A percentile compares a stretch with the other conserved stretches of the same genome.
Evolutionary conservation across 2,797 vertebrate species (phyloP).

Genomic region (Euphonia xanthogaster): DNA sequence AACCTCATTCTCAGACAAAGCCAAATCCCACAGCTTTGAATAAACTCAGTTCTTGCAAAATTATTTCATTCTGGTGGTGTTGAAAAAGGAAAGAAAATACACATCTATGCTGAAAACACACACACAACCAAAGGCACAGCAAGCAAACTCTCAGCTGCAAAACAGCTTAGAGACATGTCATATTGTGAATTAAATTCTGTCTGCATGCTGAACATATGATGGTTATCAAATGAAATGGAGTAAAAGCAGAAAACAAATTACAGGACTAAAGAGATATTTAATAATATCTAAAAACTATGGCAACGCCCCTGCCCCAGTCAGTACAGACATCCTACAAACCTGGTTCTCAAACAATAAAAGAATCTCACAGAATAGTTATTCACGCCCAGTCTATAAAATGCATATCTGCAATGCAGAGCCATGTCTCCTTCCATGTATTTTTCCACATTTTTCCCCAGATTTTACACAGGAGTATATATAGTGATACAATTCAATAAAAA

Average conservation of each 20-base stretch:
- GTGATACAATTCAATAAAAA: neutral
- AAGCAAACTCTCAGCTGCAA: neutral
- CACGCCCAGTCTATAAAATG: neutral
- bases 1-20: neutral
- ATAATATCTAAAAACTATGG: neutral
- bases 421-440: neutral
- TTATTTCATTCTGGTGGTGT: neutral
- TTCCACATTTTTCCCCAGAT: neutral
- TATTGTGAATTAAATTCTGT: neutral
- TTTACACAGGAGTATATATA: neutral
- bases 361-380: neutral
- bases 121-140: neutral
- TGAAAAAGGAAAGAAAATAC: neutral
- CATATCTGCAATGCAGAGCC: neutral
- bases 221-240: neutral
- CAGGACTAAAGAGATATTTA: neutral
- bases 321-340: neutral
- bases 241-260: neutral
- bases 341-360: neutral
- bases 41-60: neutral
- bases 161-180: neutral
- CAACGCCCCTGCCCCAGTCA: fast-evolving
- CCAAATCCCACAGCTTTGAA: neutral
- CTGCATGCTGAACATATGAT: neutral
- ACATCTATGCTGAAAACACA: neutral